Evolutionary conservation across 2,113 vertebrate genomes (phyloP).

Genomic region (Lampris megalopsis): DNA sequence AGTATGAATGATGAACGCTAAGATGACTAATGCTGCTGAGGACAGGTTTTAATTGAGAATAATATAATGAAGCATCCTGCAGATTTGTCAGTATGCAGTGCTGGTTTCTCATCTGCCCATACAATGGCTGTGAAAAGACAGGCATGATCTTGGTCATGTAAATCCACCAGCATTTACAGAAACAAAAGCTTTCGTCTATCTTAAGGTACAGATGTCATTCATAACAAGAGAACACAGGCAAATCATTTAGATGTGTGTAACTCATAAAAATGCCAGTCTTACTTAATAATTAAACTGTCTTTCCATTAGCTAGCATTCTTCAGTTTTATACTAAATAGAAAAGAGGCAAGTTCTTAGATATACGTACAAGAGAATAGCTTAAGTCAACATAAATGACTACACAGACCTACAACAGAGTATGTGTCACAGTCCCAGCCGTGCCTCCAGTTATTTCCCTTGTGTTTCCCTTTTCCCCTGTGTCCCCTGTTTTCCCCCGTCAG

Average conservation of each 20-base stretch:
- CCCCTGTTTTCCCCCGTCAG: no score
- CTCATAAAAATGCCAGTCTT: background rate
- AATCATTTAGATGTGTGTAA: constrained; percentile 45
- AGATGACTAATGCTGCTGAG: constrained; percentile 85
- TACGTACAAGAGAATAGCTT: background rate
- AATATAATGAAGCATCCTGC: constrained; percentile 82
- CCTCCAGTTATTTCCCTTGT: no score
- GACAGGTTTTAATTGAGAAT: constrained; percentile 86
- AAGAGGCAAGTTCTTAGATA: background rate
- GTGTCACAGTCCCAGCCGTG: no score
- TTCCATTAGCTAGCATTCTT: constrained; percentile 17
- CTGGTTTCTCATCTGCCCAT: constrained; percentile 71
- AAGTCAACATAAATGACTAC: background rate
- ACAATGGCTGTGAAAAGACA: constrained; percentile 15
- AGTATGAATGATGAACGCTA: constrained; percentile 83
- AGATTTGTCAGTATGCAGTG: constrained; percentile 76
- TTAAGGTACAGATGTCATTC: constrained; percentile 24
- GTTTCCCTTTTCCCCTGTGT: no score
- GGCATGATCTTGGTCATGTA: constrained; percentile 27
- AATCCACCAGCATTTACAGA: constrained; percentile 34
- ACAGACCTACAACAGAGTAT: background rate
- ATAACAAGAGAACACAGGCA: constrained; percentile 23
- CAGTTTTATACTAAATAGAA: constrained; percentile 15
- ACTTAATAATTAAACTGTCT: constrained; percentile 26
- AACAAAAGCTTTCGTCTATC: constrained; percentile 12